Evolutionary conservation across 2,113 vertebrate species (phyloP).

Genomic region (Sinocyclocheilus rhinocerous): DNA sequence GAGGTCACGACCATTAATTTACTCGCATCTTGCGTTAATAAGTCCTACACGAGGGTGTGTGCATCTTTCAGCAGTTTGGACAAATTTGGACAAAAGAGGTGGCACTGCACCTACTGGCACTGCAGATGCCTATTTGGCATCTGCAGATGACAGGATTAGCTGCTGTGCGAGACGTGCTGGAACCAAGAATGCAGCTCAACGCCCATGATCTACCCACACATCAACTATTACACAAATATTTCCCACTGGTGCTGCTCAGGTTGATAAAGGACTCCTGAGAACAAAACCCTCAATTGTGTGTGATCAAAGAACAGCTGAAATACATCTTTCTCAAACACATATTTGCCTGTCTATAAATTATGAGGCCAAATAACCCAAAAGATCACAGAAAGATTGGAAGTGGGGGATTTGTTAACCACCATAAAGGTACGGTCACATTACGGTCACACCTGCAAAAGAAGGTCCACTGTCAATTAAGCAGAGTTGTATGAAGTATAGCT

Average conservation of each 20-base stretch:
- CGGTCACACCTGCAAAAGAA: no score
- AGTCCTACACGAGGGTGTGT: neutral
- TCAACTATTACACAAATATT: neutral
- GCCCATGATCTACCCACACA: constrained; percentile 11
- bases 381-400: neutral
- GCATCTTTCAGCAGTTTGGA: no score
- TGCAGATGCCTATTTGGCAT: constrained; percentile 6
- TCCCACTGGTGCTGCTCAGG: constrained; percentile 30
- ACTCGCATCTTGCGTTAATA: constrained; percentile 70
- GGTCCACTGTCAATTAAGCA: no score
- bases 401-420: neutral
- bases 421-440: no score
- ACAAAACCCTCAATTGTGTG: constrained; percentile 22
- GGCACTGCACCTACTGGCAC: neutral
- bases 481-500: no score
- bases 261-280: constrained; percentile 33
- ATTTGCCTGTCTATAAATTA: constrained; percentile 6
- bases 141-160: constrained; percentile 28
- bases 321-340: constrained; percentile 14
- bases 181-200: neutral
- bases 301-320: constrained; percentile 32
- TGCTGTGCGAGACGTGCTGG: constrained; percentile 11
- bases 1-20: constrained; percentile 79
- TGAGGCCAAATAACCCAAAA: neutral
- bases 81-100: no score